Base-by-base conservation (phyloP, 2,888 invertebrate genomes). In the Lamellibrachia columna region DNA sequence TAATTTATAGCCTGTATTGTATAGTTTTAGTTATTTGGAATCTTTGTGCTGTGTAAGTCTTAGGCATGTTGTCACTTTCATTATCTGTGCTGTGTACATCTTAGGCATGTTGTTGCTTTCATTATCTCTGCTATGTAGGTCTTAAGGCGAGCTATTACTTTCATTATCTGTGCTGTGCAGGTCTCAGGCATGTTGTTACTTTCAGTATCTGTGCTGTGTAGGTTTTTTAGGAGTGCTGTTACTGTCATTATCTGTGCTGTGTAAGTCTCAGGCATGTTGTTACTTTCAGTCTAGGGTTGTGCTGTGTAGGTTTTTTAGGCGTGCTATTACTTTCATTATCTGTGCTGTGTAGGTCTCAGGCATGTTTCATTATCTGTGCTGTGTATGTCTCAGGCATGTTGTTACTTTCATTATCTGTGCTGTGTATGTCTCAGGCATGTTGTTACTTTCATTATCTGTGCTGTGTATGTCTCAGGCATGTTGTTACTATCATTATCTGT, bases 281-380 rank as follows among this genome's bases (percentile, higher is more conserved):
- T 15, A n/a, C 15, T 75, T 7, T 22, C 75, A 4, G 75, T 75
- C 1, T 4, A 28, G 28, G 28, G 28, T 1, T 6, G 15, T 75
- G 22, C 22, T 15, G 22, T 22, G 75, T 75, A 75, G 75, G 22
- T 22, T 75, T 22, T 22, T 22, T 6, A 75, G 75, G 15, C 75
- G 6, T 75, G 4, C 22, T 75, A 0, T 75, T 40, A 40, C 40
- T 40, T 40, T 40, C 40, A 40, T 40, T 40, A 40, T 75, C n/a
- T 75, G 75, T 75, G 75, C 75, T 22, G 55, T 15, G 22, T 75
- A 75, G 4, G 11, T 22, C n/a, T 15, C n/a, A 22, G 75, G 15
- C n/a, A 75, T 75, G 15, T 75, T 75, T 75, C 75, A 75, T 60
- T 60, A 60, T 75, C n/a, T 75, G 75, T 75, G 75, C 75, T 75